Evolutionary conservation across 2,888 invertebrate genomes (phyloP).

Genomic region (Rhagophthalmus giganteus): DNA sequence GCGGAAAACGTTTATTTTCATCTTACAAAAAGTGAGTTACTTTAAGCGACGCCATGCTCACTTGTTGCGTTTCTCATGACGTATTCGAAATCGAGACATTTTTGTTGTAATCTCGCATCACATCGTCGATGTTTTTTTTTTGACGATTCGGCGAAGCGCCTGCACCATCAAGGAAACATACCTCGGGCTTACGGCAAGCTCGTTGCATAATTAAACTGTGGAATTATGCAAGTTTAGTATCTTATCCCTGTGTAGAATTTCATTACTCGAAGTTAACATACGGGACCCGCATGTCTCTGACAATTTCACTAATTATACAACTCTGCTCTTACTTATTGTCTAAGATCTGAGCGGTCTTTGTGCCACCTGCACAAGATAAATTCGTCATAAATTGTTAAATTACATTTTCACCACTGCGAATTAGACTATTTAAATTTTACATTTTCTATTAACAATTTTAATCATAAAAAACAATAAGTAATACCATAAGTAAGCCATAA

Average conservation of each 20-base stretch:
- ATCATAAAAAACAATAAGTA: no score
- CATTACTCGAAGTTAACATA: constrained; percentile 24
- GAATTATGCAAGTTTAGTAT: constrained; percentile 21
- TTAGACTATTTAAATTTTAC: not conserved
- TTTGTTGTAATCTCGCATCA: constrained; percentile 6
- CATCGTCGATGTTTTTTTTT: no score
- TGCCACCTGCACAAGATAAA: constrained; percentile 20
- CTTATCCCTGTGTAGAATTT: constrained; percentile 22
- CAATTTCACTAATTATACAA: constrained; percentile 24
- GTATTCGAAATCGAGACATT: constrained; percentile 28
- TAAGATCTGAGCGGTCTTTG: constrained; percentile 16
- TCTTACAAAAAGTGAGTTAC: constrained; percentile 23
- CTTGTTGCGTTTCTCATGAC: constrained; percentile 35
- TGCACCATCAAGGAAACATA: not conserved
- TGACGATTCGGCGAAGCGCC: no score
- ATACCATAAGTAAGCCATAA: no score
- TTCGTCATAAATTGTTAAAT: constrained; percentile 21
- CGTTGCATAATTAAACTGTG: constrained; percentile 13
- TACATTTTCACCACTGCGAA: constrained; percentile 9
- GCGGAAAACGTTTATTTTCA: constrained; percentile 36
- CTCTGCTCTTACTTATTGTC: constrained; percentile 21
- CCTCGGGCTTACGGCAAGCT: not conserved
- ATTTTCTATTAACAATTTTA: not conserved
- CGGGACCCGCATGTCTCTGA: constrained; percentile 24
- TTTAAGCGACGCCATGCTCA: constrained; percentile 29